Evolutionary conservation across 2,797 vertebrate species (phyloP), one percentile per base, ranked within the genome.

Genomic region (Coracias cyanogaster): DNA sequence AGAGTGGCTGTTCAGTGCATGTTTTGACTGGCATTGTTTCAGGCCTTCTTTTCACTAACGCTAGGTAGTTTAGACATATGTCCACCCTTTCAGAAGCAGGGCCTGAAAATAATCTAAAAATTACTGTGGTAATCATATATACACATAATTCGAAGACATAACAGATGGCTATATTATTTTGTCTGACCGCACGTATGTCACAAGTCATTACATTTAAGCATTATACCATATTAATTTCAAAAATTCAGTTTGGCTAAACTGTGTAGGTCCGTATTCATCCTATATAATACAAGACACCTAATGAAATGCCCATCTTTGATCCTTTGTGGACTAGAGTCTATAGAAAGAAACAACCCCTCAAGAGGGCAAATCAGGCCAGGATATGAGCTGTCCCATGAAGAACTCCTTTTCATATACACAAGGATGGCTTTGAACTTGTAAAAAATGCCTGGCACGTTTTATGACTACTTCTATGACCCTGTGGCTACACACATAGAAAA

Each of bases 21-120:
- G 69, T 85, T 95, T 90, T 89, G 81, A 76, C 81, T 94, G 86
- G 77, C 73, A 92, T 24, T 1, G 3, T 86, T 82, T 93, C 89
- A 89, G 82, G 41, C 39, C 49, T 52, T 80, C 52, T 70, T 82
- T 91, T 86, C 90, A 73, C 17, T 86, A 64, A 69, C 1, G 5
- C 7, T 80, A 70, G 64, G n/a, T 91, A 70, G 58, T 91, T 94
- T 86, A 86, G 70, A 35, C 77, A 84, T n/a, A 76, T 91, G 55
- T 70, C 73, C 70, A 76, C 46, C 25, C 18, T 86, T 93, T 66
- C 48, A 76, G 51, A 94, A 66, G 21, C 35, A 79, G 37, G 20
- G 58, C 76, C 71, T 93, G 60, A 84, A 93, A 76, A 19, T 2
- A 12, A 49, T 17, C 70, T 89, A 58, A 85, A 78, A 82, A 78